phyloP scores from a whole-genome alignment of 2,113 vertebrate species.

The Raja brachyura region DNA sequence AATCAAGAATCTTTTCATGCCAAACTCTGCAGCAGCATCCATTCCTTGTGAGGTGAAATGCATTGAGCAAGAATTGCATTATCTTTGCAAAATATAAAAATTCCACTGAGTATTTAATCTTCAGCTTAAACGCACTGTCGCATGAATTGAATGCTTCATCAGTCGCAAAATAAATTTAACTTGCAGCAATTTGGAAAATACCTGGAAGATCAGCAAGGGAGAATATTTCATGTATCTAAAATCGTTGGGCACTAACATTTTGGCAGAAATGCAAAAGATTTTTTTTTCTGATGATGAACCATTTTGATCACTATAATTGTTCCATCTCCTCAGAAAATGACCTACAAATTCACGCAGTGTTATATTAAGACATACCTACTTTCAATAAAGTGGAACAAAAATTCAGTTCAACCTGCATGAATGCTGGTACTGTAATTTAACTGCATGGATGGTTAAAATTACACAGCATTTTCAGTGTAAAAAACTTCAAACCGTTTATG shows the following conservation, averaged over 20 bases:
- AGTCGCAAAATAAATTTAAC: background rate
- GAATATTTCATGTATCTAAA: background rate
- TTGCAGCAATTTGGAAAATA: background rate
- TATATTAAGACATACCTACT: slow-evolving; percentile 1
- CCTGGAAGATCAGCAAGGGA: background rate
- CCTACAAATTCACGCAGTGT: background rate
- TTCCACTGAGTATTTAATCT: background rate
- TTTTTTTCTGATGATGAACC: background rate
- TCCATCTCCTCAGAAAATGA: background rate
- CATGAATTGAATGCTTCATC: background rate
- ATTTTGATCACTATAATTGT: background rate
- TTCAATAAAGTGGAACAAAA: background rate
- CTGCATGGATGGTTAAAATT: background rate
- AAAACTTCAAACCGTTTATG: background rate
- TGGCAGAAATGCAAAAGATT: background rate
- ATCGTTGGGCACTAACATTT: background rate
- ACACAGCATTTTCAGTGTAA: background rate
- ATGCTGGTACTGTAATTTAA: background rate
- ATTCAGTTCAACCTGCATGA: background rate
- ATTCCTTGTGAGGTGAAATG: background rate
- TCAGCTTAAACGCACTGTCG: background rate
- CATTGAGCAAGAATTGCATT: background rate
- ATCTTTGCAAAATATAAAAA: background rate
- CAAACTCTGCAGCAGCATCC: background rate
- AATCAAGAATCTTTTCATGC: background rate